Evolutionary conservation across 2,113 vertebrate genomes (phyloP).

Genomic region (Zapus hudsonius): DNA sequence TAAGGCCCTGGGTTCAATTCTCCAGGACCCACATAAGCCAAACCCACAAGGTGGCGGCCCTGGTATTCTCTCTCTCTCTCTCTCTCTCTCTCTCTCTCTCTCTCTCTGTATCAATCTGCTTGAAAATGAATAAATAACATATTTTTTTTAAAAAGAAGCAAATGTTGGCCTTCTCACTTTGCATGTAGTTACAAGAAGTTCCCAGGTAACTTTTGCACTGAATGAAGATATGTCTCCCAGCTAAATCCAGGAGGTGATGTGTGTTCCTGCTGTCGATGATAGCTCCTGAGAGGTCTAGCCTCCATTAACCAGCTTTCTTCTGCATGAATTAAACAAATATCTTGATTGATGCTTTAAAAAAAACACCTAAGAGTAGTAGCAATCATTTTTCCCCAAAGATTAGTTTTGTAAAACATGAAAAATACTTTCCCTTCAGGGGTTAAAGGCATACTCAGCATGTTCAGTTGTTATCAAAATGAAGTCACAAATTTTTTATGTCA

Average conservation of each 20-base stretch:
- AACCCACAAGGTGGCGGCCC: too few species aligned
- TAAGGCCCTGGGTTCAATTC: too few species aligned
- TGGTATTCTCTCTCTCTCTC: too few species aligned
- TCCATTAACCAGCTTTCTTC: not conserved
- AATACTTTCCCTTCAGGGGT: conserved; percentile 55
- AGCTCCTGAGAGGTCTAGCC: not conserved
- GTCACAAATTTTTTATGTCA: conserved; percentile 73
- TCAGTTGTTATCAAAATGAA: conserved; percentile 30
- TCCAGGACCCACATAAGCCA: too few species aligned
- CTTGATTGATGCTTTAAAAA: not conserved
- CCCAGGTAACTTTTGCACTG: not conserved
- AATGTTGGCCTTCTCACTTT: not conserved
- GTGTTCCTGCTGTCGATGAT: not conserved
- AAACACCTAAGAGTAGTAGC: conserved; percentile 34
- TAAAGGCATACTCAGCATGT: conserved; percentile 1
- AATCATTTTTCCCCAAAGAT: not conserved
- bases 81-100: too few species aligned
- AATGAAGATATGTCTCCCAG: not conserved
- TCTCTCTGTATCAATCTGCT: too few species aligned
- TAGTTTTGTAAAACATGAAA: not conserved
- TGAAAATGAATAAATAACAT: too few species aligned
- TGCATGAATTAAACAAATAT: not conserved
- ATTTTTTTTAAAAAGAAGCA: too few species aligned
- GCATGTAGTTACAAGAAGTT: not conserved
- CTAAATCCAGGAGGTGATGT: not conserved